A percentile compares a stretch with the other conserved stretches of the same genome.
Evolutionary conservation across 2,113 vertebrate genomes (phyloP).

Genomic region (Andinoacara biseriatus): DNA sequence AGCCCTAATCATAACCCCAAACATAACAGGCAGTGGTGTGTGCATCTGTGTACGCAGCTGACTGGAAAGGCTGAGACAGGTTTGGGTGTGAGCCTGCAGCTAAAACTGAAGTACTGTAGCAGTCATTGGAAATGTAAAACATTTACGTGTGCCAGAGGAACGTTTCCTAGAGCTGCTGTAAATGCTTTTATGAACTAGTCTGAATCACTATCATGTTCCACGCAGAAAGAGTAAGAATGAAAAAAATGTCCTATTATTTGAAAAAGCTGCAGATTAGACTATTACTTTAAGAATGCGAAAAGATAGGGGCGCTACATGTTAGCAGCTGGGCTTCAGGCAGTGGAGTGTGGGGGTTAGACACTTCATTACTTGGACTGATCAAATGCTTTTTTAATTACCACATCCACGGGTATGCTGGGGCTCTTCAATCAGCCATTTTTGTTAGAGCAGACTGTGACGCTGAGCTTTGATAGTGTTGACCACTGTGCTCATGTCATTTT

Average conservation of each 20-base stretch:
- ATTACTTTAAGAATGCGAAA: conserved; percentile 15
- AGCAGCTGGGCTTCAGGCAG: conserved; percentile 35
- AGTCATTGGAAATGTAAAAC: conserved; percentile 49
- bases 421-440: conserved; percentile 1
- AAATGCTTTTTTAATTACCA: conserved; percentile 45
- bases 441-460: background rate
- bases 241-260: conserved; percentile 32
- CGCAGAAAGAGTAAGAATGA: background rate
- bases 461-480: conserved; percentile 21
- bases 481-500: background rate
- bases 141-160: conserved; percentile 30
- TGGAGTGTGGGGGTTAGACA: conserved; percentile 18
- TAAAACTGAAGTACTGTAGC: conserved; percentile 48
- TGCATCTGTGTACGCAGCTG: conserved; percentile 33
- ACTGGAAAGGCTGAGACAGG: conserved; percentile 36
- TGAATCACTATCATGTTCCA: conserved; percentile 23
- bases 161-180: conserved; percentile 40
- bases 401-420: background rate
- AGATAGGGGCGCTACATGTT: conserved; percentile 17
- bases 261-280: conserved; percentile 25
- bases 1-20: conserved; percentile 54
- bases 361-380: conserved; percentile 40
- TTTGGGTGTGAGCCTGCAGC: conserved; percentile 35
- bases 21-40: conserved; percentile 38
- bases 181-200: conserved; percentile 50